Percentiles rank a stretch among this genome's conserved stretches.
phyloP scores from a whole-genome alignment of 2,797 vertebrate species.

The Jordanella pulchra region DNA sequence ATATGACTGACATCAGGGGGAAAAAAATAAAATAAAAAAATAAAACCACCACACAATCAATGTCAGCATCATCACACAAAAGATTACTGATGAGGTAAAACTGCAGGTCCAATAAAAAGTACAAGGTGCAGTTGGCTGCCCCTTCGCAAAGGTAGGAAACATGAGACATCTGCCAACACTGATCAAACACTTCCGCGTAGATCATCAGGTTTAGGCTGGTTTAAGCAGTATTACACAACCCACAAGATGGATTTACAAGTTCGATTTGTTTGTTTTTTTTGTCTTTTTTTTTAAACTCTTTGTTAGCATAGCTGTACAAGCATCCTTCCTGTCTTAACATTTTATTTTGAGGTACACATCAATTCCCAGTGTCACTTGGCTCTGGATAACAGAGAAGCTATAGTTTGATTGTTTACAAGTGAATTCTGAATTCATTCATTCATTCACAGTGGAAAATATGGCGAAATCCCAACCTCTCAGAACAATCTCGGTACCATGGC shows the following conservation, averaged over 20 bases:
- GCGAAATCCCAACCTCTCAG: constrained; percentile 70
- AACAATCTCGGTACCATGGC: constrained; percentile 77
- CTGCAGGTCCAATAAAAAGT: constrained; percentile 79
- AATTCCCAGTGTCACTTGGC: constrained; percentile 58
- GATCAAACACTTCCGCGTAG: constrained; percentile 61
- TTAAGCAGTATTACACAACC: constrained; percentile 71
- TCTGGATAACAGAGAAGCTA: constrained; percentile 62
- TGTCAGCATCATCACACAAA: constrained; percentile 67
- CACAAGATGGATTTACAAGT: constrained; percentile 59
- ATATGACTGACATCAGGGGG: constrained; percentile 58
- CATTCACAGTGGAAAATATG: constrained; percentile 80
- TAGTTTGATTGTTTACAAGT: constrained; percentile 71
- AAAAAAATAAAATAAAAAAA: constrained; percentile 24
- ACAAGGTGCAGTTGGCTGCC: constrained; percentile 70
- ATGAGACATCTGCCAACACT: constrained; percentile 63
- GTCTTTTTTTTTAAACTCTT: constrained; percentile 50
- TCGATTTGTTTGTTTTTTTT: constrained; percentile 27
- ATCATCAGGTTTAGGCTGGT: constrained; percentile 74
- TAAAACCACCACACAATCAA: constrained; percentile 65
- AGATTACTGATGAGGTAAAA: constrained; percentile 78
- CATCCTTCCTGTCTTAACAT: constrained; percentile 40
- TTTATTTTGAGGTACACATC: constrained; percentile 65
- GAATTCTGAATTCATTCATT: constrained; percentile 70
- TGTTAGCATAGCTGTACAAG: constrained; percentile 74
- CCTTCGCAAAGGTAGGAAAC: constrained; percentile 70